phyloP scores from a whole-genome alignment of 2,888 invertebrate species.

The Drosophila limbata region DNA sequence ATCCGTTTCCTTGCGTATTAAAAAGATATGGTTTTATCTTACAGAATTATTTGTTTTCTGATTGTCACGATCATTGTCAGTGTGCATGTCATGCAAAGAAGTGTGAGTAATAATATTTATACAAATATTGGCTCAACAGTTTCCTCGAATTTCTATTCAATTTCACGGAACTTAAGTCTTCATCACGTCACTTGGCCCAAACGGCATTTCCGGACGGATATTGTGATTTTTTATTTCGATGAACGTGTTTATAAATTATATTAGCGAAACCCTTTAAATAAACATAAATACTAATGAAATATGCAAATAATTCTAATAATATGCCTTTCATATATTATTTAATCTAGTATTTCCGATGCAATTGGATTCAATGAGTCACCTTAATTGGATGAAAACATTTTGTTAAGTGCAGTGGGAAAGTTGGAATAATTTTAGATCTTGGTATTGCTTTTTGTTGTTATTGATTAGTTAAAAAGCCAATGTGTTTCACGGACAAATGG shows the following conservation, averaged over 20 bases:
- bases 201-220: conserved; percentile 38
- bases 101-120: conserved; percentile 8
- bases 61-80: conserved; percentile 52
- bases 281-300: not conserved
- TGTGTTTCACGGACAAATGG: conserved; percentile 65
- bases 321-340: conserved; percentile 5
- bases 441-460: not conserved
- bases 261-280: not conserved
- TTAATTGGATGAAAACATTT: conserved; percentile 4
- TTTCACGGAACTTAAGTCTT: conserved; percentile 50
- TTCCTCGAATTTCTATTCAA: conserved; percentile 54
- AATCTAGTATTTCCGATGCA: conserved; percentile 56
- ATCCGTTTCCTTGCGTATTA: not conserved
- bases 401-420: conserved; percentile 16
- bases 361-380: conserved; percentile 34
- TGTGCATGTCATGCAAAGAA: conserved; percentile 18
- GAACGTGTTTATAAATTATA: not conserved
- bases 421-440: conserved; percentile 10
- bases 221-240: not conserved
- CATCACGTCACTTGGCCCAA: conserved; percentile 6
- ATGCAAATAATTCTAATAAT: conserved; percentile 10
- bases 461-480: conserved; percentile 25
- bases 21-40: conserved; percentile 20
- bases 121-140: conserved; percentile 11
- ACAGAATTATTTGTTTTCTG: conserved; percentile 37